Evolutionary conservation across 2,113 vertebrate genomes (phyloP), one percentile per base, ranked within the genome.

Genomic region (Benitochromis conjunctus): DNA sequence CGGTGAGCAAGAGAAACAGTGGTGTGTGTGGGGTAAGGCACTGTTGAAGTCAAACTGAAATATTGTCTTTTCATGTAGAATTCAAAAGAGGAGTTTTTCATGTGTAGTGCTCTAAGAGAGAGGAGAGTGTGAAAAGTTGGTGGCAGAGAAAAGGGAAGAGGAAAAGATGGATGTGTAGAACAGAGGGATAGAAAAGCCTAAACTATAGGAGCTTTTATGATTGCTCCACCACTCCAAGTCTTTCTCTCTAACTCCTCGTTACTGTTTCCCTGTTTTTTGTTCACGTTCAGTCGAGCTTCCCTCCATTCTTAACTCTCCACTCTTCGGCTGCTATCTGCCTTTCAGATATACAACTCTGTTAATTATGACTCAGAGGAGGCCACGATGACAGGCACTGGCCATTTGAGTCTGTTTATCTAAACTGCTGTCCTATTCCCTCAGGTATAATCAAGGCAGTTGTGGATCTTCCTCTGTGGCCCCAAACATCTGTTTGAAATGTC

Each of bases 21-120:
- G 43, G 71, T 18, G 43, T 53, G 16, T 7, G 10, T n/a, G n/a
- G 46, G 3, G 64, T 24, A 26, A 31, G 53, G 13, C 3, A 6
- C 16, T 14, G 51, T 66, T 43, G n/a, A 77, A 31, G 84, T 80
- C 83, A 86, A 93, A 91, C 86, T 94, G 78, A 88, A 88, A 88
- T 64, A 64, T 80, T 91, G 82, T 43, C 79, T 91, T 88, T 83
- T 86, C 78, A 64, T 11, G 38, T 85, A 77, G 84, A 89, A 93
- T 91, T 93, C 76, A 89, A 84, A 56, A 62, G 36, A 7, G 54
- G 14, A 66, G 41, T 79, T 60, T 87, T 90, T 87, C 53, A 80
- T 91, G 53, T 53, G 64, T 56, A 43, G 79, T 29, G 48, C 19
- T 79, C 21, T 46, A 34, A 36, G 79, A 80, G 12, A 82, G 66